These are phyloP conservation scores for Brachionus sp. DNA, from an alignment of 1,140 invertebrate genomes.

Conservation along the genomic window DNA sequence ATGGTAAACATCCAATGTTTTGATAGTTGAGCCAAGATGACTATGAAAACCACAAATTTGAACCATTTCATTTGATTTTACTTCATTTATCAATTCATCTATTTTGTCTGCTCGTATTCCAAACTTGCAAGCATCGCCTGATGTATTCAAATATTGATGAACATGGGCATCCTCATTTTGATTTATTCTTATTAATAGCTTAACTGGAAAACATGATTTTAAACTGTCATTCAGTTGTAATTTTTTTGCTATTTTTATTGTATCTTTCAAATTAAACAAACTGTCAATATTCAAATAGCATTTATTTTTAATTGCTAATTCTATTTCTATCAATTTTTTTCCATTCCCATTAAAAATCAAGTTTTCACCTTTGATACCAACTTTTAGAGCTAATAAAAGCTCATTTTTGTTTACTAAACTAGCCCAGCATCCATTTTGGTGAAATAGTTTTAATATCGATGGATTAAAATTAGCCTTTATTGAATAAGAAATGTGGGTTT, in stretches of 20 bases:
- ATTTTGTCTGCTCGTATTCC: constrained; percentile 50
- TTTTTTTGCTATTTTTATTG: constrained; percentile 48
- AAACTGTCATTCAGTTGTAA: constrained; percentile 48
- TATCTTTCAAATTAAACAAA: constrained; percentile 55
- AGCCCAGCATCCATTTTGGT: constrained; percentile 50
- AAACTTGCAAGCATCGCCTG: constrained; percentile 52
- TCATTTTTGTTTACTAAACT: constrained; percentile 58
- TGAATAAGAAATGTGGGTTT: constrained; percentile 26
- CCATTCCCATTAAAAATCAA: constrained; percentile 59
- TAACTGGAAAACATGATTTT: constrained; percentile 48
- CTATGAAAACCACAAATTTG: constrained; percentile 56
- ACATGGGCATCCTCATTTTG: constrained; percentile 45
- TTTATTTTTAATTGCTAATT: constrained; percentile 53
- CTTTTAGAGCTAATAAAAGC: constrained; percentile 52
- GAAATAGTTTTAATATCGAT: constrained; percentile 52
- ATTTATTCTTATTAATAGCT: neutral
- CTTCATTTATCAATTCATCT: constrained; percentile 47
- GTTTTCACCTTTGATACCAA: constrained; percentile 48
- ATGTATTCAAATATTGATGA: constrained; percentile 52
- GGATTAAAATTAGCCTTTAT: constrained; percentile 54
- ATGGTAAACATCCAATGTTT: constrained; percentile 50
- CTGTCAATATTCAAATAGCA: constrained; percentile 59
- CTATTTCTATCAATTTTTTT: constrained; percentile 57
- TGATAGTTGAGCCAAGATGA: constrained; percentile 57
- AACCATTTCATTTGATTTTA: constrained; percentile 47